Conservation (phyloP, 2,113 vertebrate species). For the Clupea harengus region DNA sequence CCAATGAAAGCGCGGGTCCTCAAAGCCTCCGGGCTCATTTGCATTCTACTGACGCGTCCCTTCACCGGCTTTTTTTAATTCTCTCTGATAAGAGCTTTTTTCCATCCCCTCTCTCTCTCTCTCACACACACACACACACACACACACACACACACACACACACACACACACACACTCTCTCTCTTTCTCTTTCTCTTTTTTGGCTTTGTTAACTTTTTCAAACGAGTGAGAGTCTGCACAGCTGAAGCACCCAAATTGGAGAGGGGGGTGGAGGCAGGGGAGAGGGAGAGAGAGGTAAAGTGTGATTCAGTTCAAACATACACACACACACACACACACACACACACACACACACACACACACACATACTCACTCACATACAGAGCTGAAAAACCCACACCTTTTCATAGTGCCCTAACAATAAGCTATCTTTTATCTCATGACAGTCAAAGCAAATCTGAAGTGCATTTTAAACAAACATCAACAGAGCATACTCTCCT, state of each 20-base stretch:
- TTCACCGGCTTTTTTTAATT: conserved; percentile 32
- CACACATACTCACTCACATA: not conserved
- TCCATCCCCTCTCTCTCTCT: not conserved
- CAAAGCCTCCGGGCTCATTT: conserved; percentile 16
- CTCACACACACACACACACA: not conserved
- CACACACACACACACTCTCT: not conserved
- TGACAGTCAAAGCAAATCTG: not conserved
- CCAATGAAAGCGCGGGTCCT: conserved; percentile 14
- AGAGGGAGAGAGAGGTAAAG: not conserved
- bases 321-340: not conserved
- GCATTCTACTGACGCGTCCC: not conserved
- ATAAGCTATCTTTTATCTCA: not conserved
- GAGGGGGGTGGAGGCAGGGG: not conserved
- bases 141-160: not conserved
- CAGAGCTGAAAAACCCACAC: conserved; percentile 1
- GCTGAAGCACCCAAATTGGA: not conserved
- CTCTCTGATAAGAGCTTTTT: conserved; percentile 27
- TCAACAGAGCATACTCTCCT: not conserved
- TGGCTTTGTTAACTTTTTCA: conserved; percentile 24
- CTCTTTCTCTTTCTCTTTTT: conserved; percentile 18
- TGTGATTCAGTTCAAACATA: not conserved
- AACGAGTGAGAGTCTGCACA: not conserved
- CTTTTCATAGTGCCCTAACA: not conserved
- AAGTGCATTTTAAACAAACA: conserved; percentile 9
- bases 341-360: not conserved